phyloP scores from a whole-genome alignment of 1,140 invertebrate species.

The Cherax destructor region DNA sequence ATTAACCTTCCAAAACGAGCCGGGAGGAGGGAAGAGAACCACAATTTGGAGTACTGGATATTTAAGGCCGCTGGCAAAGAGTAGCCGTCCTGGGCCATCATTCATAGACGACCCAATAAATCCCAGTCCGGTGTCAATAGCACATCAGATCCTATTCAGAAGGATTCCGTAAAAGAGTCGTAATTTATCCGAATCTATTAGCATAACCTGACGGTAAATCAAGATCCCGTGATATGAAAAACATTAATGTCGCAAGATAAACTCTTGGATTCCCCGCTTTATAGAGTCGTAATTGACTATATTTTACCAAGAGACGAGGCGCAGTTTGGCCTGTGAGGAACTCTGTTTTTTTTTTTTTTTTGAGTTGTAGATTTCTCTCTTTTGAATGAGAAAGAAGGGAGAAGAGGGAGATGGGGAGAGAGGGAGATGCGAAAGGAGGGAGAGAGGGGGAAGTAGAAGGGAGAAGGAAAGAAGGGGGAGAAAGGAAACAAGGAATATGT shows the following conservation, averaged over 20 bases:
- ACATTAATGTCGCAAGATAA: constrained; percentile 66
- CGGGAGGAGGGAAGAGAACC: background rate
- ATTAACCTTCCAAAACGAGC: constrained; percentile 20
- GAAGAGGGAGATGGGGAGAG: background rate
- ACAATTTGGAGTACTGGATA: constrained; percentile 1
- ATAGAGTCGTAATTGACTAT: constrained; percentile 67
- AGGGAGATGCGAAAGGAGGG: background rate
- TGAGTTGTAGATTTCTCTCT: constrained; percentile 43
- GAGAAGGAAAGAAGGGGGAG: no score
- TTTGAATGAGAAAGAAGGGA: constrained; percentile 9
- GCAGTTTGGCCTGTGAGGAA: constrained; percentile 49
- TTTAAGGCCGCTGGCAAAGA: constrained; percentile 19
- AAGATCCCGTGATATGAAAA: constrained; percentile 66
- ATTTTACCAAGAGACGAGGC: constrained; percentile 65
- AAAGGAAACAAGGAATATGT: no score
- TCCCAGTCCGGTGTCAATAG: constrained; percentile 59
- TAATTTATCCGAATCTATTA: constrained; percentile 68
- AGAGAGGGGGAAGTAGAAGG: background rate
- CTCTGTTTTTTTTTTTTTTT: constrained; percentile 41
- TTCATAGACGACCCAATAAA: constrained; percentile 61
- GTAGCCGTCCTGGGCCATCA: constrained; percentile 31
- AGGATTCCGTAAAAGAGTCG: constrained; percentile 63
- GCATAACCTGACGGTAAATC: constrained; percentile 66
- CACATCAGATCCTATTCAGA: constrained; percentile 65
- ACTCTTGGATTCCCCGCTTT: constrained; percentile 66